Evolutionary conservation across 2,113 vertebrate genomes (phyloP).

Genomic region (Corapipo altera): DNA sequence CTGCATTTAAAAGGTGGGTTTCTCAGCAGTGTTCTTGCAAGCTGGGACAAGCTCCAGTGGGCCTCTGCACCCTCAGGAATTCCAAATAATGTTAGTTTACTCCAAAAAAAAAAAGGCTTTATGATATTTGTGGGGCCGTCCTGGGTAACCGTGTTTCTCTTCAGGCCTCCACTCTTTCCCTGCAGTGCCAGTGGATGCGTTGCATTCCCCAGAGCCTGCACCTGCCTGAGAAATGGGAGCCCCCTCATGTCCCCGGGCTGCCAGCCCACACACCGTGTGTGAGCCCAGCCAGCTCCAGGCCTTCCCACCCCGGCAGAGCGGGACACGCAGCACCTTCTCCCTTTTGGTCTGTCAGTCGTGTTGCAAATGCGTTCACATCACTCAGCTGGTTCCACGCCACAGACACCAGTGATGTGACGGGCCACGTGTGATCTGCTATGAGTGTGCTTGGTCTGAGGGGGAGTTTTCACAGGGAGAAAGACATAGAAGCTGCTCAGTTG

Average conservation of each 20-base stretch:
- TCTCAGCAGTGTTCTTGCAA: not conserved
- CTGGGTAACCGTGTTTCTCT: not conserved
- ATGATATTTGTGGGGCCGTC: not conserved
- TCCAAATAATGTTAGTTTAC: not conserved
- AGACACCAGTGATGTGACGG: not conserved
- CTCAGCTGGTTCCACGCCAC: not conserved
- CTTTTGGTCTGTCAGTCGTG: not conserved
- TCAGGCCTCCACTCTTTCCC: not conserved
- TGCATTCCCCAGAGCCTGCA: not conserved
- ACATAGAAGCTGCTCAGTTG: not conserved
- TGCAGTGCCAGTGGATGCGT: not conserved
- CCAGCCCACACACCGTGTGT: rapidly evolving
- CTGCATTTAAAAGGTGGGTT: not conserved
- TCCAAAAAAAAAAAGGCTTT: not conserved
- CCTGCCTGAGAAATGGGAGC: not conserved
- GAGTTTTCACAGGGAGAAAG: not conserved
- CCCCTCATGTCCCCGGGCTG: not conserved
- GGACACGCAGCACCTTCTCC: not conserved
- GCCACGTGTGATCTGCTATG: not conserved
- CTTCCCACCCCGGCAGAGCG: rapidly evolving
- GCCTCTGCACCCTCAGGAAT: not conserved
- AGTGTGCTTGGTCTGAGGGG: not conserved
- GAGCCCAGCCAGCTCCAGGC: not conserved
- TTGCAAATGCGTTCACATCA: not conserved
- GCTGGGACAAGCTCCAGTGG: not conserved